A percentile compares a stretch with the other conserved stretches of the same genome.
Conservation (phyloP, 2,888 invertebrate genomes). For the Lepidochitona cinerea region DNA sequence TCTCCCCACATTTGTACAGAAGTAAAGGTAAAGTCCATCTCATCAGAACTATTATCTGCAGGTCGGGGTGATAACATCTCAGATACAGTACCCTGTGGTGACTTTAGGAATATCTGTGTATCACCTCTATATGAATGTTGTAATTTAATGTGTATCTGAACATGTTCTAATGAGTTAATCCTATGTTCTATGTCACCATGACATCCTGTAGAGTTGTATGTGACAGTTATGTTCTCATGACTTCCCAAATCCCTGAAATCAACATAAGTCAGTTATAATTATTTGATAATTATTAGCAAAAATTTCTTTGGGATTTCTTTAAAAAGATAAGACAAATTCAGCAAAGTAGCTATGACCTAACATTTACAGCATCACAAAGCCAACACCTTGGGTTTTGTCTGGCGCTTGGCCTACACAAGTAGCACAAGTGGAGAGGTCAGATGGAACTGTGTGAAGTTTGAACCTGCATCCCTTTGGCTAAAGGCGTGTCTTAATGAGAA, state of each 20-base stretch:
- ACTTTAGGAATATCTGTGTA: constrained; percentile 53
- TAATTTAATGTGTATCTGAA: constrained; percentile 53
- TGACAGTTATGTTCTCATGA: constrained; percentile 20
- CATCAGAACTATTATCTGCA: constrained; percentile 42
- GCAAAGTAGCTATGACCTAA: too few species aligned
- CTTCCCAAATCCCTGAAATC: constrained; percentile 33
- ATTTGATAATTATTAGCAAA: too few species aligned
- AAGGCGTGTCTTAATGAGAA: too few species aligned
- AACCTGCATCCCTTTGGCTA: too few species aligned
- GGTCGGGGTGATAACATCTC: constrained; percentile 52
- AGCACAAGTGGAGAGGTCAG: too few species aligned
- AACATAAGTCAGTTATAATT: too few species aligned
- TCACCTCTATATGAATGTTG: constrained; percentile 55
- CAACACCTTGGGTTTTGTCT: too few species aligned
- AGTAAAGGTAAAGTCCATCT: constrained; percentile 65
- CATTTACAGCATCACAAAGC: too few species aligned
- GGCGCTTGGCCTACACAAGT: too few species aligned
- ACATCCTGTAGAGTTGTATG: constrained; percentile 42
- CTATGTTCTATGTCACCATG: constrained; percentile 18
- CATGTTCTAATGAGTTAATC: constrained; percentile 62
- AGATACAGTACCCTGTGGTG: constrained; percentile 61
- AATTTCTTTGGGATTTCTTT: too few species aligned
- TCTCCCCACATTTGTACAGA: constrained; percentile 68
- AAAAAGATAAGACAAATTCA: too few species aligned
- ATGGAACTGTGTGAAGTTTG: too few species aligned